Percentiles rank a stretch among this genome's conserved stretches.
Conservation (phyloP, 2,888 invertebrate genomes). For the Orgyia antiqua region DNA sequence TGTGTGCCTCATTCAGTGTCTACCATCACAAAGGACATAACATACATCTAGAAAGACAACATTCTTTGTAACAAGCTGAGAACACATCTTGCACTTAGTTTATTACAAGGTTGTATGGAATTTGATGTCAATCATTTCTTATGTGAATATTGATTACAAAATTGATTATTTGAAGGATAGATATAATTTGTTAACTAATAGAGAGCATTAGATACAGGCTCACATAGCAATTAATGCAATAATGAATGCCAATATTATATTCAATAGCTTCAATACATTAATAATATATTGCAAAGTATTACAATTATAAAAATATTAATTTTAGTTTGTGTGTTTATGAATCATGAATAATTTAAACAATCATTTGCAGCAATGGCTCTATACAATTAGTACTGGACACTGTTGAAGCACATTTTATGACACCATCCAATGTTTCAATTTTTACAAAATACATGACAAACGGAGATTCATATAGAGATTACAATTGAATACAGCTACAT, state of each 20-base stretch:
- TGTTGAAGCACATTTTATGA: constrained; percentile 42
- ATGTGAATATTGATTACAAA: constrained; percentile 9
- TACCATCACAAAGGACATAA: constrained; percentile 17
- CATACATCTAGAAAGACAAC: constrained; percentile 6
- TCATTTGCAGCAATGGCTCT: constrained; percentile 15
- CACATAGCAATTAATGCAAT: constrained; percentile 12
- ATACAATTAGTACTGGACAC: constrained; percentile 19
- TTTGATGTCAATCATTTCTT: constrained; percentile 1
- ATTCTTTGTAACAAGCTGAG: too few relatives aligned
- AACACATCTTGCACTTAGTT: too few relatives aligned
- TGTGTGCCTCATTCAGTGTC: constrained; percentile 44
- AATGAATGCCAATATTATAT: constrained; percentile 17
- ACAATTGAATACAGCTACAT: constrained; percentile 61
- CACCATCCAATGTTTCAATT: constrained; percentile 73
- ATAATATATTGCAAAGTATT: constrained; percentile 16
- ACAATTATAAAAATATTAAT: constrained; percentile 17
- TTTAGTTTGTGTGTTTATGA: constrained; percentile 14
- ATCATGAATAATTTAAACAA: constrained; percentile 22
- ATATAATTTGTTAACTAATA: constrained; percentile 16
- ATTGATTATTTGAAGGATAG: constrained; percentile 3
- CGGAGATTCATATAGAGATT: constrained; percentile 75
- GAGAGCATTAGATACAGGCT: constrained; percentile 21
- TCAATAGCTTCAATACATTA: constrained; percentile 15
- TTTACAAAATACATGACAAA: constrained; percentile 56
- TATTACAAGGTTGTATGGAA: too few relatives aligned